Conservation (phyloP, 2,888 invertebrate species). For the Sarcophaga carnaria region DNA sequence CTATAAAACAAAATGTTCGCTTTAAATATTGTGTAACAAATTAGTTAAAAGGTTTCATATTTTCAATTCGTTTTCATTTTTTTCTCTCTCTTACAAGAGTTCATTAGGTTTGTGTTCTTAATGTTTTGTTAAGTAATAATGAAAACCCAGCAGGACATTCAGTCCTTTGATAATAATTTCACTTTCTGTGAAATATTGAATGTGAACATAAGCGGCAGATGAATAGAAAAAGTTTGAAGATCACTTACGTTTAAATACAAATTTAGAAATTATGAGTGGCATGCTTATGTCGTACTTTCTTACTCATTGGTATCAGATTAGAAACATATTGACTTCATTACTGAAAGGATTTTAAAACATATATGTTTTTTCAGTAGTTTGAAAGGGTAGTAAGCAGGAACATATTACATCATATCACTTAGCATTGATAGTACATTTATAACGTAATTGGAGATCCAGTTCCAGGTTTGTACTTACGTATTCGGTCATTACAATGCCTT, state of each 20-base stretch:
- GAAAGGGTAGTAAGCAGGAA: too few species aligned
- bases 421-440: too few species aligned
- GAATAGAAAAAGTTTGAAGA: conserved; percentile 27
- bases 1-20: not conserved
- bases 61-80: not conserved
- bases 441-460: too few species aligned
- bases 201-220: conserved; percentile 34
- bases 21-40: conserved; percentile 67
- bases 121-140: conserved; percentile 58
- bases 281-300: conserved; percentile 63
- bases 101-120: not conserved
- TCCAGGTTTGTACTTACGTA: too few species aligned
- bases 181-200: conserved; percentile 16
- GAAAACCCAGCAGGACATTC: conserved; percentile 53
- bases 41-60: conserved; percentile 63
- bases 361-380: too few species aligned
- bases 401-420: too few species aligned
- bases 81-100: not conserved
- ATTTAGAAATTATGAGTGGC: conserved; percentile 51
- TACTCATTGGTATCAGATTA: conserved; percentile 27
- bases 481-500: too few species aligned
- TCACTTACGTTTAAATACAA: conserved; percentile 24
- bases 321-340: not conserved
- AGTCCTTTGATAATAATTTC: conserved; percentile 21
- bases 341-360: too few species aligned